Conservation (phyloP, 2,797 vertebrate species). For the Nyctibius grandis region DNA sequence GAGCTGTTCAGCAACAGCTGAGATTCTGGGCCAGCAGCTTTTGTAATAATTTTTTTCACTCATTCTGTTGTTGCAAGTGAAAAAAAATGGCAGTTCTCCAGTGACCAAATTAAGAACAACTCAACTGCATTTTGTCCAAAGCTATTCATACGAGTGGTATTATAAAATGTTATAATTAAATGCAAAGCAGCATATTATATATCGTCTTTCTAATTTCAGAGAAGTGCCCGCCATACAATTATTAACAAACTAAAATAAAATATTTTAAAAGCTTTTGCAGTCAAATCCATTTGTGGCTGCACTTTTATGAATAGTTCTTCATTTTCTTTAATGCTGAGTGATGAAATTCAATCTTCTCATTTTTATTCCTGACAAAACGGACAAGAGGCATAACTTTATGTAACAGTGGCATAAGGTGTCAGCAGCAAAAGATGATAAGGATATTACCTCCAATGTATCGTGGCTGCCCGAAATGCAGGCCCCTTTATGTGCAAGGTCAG, state of each 20-base stretch:
- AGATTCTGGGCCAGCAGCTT: constrained; percentile 4
- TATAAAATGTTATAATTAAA: constrained; percentile 42
- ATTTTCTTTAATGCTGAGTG: not conserved
- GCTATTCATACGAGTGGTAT: not conserved
- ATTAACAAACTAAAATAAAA: constrained; percentile 18
- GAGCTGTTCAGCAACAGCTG: not conserved
- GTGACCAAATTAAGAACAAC: constrained; percentile 40
- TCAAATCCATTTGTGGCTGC: not conserved
- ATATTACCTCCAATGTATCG: rapidly evolving
- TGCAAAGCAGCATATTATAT: not conserved
- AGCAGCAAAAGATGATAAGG: not conserved
- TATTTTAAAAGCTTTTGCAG: not conserved
- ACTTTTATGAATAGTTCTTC: not conserved
- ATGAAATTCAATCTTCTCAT: not conserved
- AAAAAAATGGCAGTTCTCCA: constrained; percentile 29
- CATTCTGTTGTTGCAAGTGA: not conserved
- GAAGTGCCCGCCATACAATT: not conserved
- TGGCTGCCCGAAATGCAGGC: not conserved
- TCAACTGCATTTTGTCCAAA: not conserved
- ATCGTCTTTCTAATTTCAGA: not conserved
- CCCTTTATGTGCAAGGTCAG: not conserved
- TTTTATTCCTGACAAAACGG: not conserved
- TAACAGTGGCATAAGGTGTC: not conserved
- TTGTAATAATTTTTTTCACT: not conserved
- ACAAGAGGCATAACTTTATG: not conserved